Evolutionary conservation across 2,797 vertebrate species (phyloP).

Genomic region (Potorous gilbertii): DNA sequence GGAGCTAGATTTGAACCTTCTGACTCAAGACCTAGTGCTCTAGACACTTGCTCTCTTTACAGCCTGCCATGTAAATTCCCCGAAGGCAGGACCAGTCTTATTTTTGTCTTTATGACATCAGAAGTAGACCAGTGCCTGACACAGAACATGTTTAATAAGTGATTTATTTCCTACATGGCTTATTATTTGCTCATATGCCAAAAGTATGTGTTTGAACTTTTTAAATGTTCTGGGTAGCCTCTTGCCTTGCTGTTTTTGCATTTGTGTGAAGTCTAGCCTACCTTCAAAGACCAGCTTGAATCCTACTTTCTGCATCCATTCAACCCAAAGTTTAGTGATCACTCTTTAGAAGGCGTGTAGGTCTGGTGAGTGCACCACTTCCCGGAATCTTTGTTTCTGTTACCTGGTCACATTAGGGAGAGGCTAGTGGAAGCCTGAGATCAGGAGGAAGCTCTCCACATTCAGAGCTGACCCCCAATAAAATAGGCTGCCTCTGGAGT

Average conservation of each 20-base stretch:
- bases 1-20: not conserved
- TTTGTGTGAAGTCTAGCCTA: not conserved
- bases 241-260: not conserved
- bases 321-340: not conserved
- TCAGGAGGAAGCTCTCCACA: too few species aligned
- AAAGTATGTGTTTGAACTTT: not conserved
- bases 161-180: not conserved
- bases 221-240: not conserved
- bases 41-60: too few species aligned
- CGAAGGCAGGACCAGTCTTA: not conserved
- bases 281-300: not conserved
- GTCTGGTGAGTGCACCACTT: fast-evolving
- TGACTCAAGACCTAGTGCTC: not conserved
- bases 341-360: not conserved
- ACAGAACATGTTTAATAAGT: not conserved
- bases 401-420: not conserved
- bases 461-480: too few species aligned
- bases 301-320: not conserved
- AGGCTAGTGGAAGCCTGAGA: not conserved
- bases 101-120: not conserved
- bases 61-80: not conserved
- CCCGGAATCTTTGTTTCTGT: not conserved
- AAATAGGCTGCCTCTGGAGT: too few species aligned
- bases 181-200: not conserved
- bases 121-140: not conserved